Conservation (phyloP, 1,140 invertebrate genomes). For the Rhopalosiphum maidis region DNA sequence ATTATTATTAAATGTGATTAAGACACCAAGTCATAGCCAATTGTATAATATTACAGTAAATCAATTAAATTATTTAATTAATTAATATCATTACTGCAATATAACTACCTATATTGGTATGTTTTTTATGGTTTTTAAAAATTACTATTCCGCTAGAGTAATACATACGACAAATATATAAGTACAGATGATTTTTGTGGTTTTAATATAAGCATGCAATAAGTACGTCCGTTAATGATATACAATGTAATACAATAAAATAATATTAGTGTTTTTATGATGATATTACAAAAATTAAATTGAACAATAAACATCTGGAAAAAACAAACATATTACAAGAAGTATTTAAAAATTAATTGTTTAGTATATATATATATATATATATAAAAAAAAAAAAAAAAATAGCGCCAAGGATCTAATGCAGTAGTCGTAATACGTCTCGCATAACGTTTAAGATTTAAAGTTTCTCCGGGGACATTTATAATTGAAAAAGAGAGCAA, state of each 20-base stretch:
- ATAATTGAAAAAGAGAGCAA: constrained; percentile 18
- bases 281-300: background rate
- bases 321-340: background rate
- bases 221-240: background rate
- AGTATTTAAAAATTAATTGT: background rate
- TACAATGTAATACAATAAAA: background rate
- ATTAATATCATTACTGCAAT: background rate
- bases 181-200: background rate
- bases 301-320: background rate
- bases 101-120: background rate
- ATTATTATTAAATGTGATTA: background rate
- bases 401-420: background rate
- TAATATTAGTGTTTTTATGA: background rate
- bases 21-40: background rate
- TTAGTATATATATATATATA: no score
- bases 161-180: background rate
- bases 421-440: background rate
- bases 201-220: background rate
- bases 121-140: background rate
- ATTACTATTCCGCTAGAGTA: background rate
- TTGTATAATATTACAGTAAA: background rate
- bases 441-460: constrained; percentile 20
- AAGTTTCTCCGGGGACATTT: constrained; percentile 17
- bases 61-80: background rate
- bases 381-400: no score